Evolutionary conservation across 35 echinoderm and acorn worm genomes (phyloP).

Genomic region (Heliocidaris tuberculata): DNA sequence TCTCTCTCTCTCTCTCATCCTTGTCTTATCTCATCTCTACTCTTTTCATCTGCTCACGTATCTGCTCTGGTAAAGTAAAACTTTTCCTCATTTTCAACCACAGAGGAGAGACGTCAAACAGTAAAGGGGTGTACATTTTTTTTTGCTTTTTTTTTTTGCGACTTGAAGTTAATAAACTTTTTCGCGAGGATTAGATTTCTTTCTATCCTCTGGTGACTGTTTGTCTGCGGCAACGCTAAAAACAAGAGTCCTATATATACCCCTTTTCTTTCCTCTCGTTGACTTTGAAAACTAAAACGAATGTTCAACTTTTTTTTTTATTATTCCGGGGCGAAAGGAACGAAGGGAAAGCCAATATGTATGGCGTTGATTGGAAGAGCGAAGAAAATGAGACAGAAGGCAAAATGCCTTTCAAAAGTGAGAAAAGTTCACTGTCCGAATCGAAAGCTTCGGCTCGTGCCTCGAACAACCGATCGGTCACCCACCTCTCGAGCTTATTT

Average conservation of each 20-base stretch:
- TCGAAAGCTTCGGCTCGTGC: background rate
- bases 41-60: background rate
- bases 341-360: background rate
- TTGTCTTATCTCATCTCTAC: background rate
- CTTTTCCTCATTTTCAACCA: background rate
- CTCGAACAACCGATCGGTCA: conserved; percentile 10
- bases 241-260: background rate
- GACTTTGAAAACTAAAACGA: conserved; percentile 18
- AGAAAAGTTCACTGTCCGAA: conserved; percentile 34
- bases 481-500: conserved; percentile 11
- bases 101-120: background rate
- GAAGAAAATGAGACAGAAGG: conserved; percentile 30
- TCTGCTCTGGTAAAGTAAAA: background rate
- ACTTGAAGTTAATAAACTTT: conserved; percentile 13
- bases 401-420: conserved; percentile 25
- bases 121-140: background rate
- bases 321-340: background rate
- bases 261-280: background rate
- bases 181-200: background rate
- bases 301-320: background rate
- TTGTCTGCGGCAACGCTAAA: background rate
- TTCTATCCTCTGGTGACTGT: background rate
- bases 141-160: background rate
- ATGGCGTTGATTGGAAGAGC: background rate
- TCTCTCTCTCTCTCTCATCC: background rate